A percentile compares a stretch with the other conserved stretches of the same genome.
Evolutionary conservation across 2,797 vertebrate genomes (phyloP).

Genomic region (Austrolebias charrua): DNA sequence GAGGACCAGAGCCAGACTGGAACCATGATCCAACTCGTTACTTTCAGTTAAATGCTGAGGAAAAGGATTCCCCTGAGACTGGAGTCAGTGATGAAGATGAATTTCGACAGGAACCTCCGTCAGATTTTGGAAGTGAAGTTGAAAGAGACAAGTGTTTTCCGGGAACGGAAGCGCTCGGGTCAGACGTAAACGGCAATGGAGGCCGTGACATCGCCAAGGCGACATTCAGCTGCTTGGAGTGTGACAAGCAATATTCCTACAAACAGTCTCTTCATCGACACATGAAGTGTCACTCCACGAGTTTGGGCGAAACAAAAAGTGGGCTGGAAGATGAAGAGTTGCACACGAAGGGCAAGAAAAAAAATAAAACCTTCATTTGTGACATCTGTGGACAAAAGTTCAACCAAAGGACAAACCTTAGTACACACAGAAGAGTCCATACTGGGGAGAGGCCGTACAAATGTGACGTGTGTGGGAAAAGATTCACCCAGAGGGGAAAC

Average conservation of each 20-base stretch:
- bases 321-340: background rate
- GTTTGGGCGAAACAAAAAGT: background rate
- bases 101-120: conserved; percentile 3
- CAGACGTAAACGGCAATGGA: background rate
- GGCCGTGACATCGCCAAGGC: background rate
- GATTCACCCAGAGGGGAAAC: conserved; percentile 20
- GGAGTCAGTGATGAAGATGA: background rate
- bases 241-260: conserved; percentile 11
- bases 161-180: background rate
- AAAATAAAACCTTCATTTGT: conserved; percentile 17
- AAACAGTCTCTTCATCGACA: conserved; percentile 20
- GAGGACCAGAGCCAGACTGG: background rate
- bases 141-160: background rate
- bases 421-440: conserved; percentile 25
- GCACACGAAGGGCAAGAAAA: background rate
- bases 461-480: conserved; percentile 28
- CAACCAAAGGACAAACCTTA: conserved; percentile 23
- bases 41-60: background rate
- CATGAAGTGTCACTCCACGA: conserved; percentile 13
- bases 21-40: background rate
- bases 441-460: conserved; percentile 20
- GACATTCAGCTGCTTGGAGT: conserved; percentile 3
- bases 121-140: conserved; percentile 10
- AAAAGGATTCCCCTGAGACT: background rate
- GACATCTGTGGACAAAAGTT: conserved; percentile 28